phyloP scores from a whole-genome alignment of 2,888 invertebrate genomes.

The Synanthedon vespiformis region DNA sequence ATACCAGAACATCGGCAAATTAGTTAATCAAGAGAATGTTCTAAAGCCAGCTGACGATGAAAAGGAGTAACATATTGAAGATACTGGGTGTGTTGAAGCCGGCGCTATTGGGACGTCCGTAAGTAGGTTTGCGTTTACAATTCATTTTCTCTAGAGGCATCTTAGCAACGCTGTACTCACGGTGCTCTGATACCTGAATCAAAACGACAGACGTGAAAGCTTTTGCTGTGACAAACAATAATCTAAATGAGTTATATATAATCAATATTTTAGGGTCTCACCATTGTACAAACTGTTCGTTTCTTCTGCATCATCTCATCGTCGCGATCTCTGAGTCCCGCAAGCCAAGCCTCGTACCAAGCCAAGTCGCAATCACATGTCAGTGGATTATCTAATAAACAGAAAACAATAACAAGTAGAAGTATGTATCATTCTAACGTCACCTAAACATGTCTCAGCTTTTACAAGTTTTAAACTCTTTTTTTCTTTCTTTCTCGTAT shows the following conservation, averaged over 20 bases:
- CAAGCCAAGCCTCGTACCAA: slow-evolving; percentile 88
- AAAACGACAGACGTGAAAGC: not conserved
- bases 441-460: not conserved
- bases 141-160: slow-evolving; percentile 87
- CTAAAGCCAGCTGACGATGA: slow-evolving; percentile 42
- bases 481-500: too few species aligned
- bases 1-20: not conserved
- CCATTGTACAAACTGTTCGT: slow-evolving; percentile 85
- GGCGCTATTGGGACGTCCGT: slow-evolving; percentile 42
- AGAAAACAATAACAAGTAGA: slow-evolving; percentile 4
- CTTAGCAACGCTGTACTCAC: slow-evolving; percentile 85
- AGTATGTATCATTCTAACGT: not conserved
- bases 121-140: slow-evolving; percentile 77
- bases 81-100: slow-evolving; percentile 17
- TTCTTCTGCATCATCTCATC: slow-evolving; percentile 92
- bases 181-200: slow-evolving; percentile 67
- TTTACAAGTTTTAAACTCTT: too few species aligned
- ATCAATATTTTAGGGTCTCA: slow-evolving; percentile 22
- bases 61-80: slow-evolving; percentile 16
- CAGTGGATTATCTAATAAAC: slow-evolving; percentile 83
- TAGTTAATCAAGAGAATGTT: slow-evolving; percentile 5
- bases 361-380: slow-evolving; percentile 88
- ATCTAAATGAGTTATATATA: too few species aligned
- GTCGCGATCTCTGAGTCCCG: slow-evolving; percentile 81
- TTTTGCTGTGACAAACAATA: too few species aligned